Evolutionary conservation across 1,140 invertebrate species (phyloP).

Genomic region (Delia radicum): DNA sequence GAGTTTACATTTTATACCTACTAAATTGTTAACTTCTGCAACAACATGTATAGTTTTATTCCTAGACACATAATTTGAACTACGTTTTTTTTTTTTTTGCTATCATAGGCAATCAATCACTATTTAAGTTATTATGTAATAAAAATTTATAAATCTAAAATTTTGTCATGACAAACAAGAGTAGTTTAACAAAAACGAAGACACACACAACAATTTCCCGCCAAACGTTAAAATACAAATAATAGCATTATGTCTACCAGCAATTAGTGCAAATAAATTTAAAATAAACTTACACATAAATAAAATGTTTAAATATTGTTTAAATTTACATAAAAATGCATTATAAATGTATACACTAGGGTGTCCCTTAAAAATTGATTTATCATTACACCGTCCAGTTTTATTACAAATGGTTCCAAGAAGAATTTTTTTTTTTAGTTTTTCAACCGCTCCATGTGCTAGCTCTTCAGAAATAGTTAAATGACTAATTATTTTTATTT

Average conservation of each 20-base stretch:
- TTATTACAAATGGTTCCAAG: too few species aligned
- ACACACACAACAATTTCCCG: neutral
- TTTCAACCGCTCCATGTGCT: too few species aligned
- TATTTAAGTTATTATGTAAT: neutral
- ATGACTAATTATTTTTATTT: too few species aligned
- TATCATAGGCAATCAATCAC: neutral
- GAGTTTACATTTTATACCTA: too few species aligned
- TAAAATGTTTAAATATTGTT: neutral
- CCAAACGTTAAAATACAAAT: neutral
- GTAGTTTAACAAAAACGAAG: neutral
- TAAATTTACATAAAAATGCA: too few species aligned
- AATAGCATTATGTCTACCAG: neutral
- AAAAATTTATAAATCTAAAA: neutral
- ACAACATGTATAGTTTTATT: too few species aligned
- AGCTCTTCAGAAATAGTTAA: too few species aligned
- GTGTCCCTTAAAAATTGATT: too few species aligned
- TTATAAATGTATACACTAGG: too few species aligned
- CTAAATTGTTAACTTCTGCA: neutral
- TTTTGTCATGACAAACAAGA: neutral
- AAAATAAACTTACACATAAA: neutral
- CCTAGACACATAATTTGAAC: neutral
- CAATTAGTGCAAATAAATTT: slow-evolving; percentile 1
- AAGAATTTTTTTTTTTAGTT: too few species aligned
- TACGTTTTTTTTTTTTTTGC: neutral
- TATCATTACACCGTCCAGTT: too few species aligned